phyloP scores from a whole-genome alignment of 2,888 invertebrate species.

The Hyppa rectilinea region DNA sequence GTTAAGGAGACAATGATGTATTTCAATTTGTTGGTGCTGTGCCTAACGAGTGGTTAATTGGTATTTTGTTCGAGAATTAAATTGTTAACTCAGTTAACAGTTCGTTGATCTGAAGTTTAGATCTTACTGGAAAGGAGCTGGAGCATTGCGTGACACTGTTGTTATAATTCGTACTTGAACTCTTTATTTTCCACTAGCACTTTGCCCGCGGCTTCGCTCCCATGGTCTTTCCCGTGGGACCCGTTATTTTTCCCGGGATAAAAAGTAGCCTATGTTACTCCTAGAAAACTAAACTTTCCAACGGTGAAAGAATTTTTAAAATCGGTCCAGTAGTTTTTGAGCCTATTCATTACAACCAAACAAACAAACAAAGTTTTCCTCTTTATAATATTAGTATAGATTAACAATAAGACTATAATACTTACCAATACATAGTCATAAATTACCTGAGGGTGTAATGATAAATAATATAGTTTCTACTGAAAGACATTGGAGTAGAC shows the following conservation, averaged over 20 bases:
- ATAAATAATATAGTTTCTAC: neutral
- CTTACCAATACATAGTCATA: neutral
- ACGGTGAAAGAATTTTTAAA: no score
- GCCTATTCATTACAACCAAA: no score
- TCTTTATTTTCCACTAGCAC: neutral
- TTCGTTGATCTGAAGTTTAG: conserved; percentile 27
- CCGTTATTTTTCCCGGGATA: no score
- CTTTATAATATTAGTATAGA: no score
- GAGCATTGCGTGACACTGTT: neutral
- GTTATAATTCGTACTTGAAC: neutral
- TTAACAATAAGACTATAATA: neutral
- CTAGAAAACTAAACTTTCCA: no score
- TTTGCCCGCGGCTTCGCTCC: no score
- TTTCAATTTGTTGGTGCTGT: conserved; percentile 71
- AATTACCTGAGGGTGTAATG: neutral
- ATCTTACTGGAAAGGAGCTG: neutral
- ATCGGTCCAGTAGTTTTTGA: no score
- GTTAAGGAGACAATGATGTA: conserved; percentile 64
- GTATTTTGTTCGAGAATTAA: conserved; percentile 58
- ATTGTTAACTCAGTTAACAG: conserved; percentile 31
- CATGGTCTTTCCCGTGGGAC: no score
- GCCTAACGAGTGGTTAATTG: conserved; percentile 72
- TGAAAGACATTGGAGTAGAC: neutral
- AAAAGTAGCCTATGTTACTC: no score
- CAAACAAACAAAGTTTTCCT: no score